A percentile compares a stretch with the other conserved stretches of the same genome.
These are phyloP conservation scores for Camponotus fellah DNA, from an alignment of 2,888 invertebrate species.

Conservation along the genomic window DNA sequence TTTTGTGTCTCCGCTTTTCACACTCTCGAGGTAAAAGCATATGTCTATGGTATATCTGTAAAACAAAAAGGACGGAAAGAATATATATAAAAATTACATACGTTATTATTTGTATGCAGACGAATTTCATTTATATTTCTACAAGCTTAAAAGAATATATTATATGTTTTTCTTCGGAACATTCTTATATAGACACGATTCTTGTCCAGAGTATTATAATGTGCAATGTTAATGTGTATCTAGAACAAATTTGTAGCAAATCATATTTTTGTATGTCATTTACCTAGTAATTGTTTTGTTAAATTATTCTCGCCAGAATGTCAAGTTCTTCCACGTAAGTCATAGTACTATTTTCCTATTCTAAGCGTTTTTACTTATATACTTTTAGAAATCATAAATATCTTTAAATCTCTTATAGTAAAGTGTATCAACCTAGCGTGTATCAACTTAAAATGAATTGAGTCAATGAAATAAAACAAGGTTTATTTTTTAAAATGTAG, in stretches of 20 bases:
- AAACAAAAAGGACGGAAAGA: neutral
- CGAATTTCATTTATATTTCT: neutral
- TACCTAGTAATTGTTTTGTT: neutral
- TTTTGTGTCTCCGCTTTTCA: neutral
- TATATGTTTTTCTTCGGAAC: neutral
- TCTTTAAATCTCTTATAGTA: slow-evolving; percentile 41
- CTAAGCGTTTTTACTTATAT: slow-evolving; percentile 25
- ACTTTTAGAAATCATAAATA: slow-evolving; percentile 11
- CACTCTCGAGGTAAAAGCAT: neutral
- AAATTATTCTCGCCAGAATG: slow-evolving; percentile 9
- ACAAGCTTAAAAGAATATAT: neutral
- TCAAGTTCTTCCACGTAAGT: neutral
- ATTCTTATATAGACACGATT: neutral
- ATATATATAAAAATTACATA: neutral
- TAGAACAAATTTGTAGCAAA: neutral
- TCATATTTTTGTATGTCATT: slow-evolving; percentile 49
- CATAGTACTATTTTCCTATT: slow-evolving; percentile 54
- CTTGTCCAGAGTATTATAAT: slow-evolving; percentile 49
- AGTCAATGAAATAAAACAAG: neutral
- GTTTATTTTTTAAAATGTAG: neutral
- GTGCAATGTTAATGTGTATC: neutral
- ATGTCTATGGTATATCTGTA: neutral
- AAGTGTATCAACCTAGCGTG: neutral
- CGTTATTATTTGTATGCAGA: neutral
- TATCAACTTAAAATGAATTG: neutral